Evolutionary conservation across 2,797 vertebrate genomes (phyloP).

Genomic region (Squalus acanthias): DNA sequence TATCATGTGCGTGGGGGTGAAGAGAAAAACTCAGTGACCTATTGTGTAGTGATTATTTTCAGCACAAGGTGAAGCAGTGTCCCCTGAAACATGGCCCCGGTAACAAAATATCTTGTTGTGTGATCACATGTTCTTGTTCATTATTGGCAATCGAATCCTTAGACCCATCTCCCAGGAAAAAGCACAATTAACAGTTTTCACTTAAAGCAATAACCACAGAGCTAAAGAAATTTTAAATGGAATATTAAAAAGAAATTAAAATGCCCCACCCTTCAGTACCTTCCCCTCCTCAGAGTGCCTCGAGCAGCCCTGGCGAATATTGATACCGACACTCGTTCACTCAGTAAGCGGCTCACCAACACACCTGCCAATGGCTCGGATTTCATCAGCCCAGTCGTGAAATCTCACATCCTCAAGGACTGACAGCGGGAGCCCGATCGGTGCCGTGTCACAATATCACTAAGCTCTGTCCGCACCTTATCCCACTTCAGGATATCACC

Average conservation of each 20-base stretch:
- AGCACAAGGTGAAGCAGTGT: neutral
- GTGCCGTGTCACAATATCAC: neutral
- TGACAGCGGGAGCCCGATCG: neutral
- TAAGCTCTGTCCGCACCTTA: neutral
- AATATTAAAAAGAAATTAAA: neutral
- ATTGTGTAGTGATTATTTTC: neutral
- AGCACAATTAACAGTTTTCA: neutral
- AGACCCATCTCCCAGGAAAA: neutral
- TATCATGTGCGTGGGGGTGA: neutral
- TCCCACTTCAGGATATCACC: neutral
- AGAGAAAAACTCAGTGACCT: neutral
- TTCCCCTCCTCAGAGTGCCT: neutral
- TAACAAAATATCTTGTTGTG: neutral
- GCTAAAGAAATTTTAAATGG: neutral
- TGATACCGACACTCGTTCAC: neutral
- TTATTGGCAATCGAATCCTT: neutral
- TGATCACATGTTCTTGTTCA: neutral
- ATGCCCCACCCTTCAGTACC: neutral
- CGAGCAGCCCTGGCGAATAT: neutral
- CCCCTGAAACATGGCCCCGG: neutral
- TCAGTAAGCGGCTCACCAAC: neutral
- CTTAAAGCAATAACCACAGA: neutral
- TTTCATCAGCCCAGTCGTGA: neutral
- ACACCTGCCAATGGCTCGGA: too few relatives aligned
- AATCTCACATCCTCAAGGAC: neutral